Evolutionary conservation across 2,888 invertebrate species (phyloP), one percentile per base, ranked within the genome.

Genomic region (Dilophus febrilis): DNA sequence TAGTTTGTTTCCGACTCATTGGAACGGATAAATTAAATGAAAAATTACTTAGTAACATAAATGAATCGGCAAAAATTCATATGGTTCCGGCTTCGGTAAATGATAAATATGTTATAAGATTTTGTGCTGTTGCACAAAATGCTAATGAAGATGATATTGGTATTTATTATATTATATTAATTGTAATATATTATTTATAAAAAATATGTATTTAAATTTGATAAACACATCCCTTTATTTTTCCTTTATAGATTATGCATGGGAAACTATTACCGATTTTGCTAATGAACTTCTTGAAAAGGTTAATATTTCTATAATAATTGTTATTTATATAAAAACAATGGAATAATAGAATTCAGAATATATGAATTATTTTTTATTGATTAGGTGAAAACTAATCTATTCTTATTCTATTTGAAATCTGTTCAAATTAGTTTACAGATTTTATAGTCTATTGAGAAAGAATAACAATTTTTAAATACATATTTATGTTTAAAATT

Each of bases 1-100:
- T 94, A 43, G 91, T 92, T 1, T 92, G 91, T 57, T 94, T 94
- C 58, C 80, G 91, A 1, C 68, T 91, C 13, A 76, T 78, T 55
- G 87, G 86, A 40, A 60, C 66, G 4, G 77, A 79, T 50, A 80
- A 82, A 51, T 55, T 90, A 38, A 95, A 95, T 58, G 90, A 94
- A 61, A 88, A 87, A 58, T 67, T 97, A 30, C 64, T 97, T 50
- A 87, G 88, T 43, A 74, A 76, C 47, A 88, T 97, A 50, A 97
- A 97, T 56, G 92, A 86, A 43, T 91, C 92, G 4, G 95, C 92
- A 12, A 85, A 84, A 59, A 66, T 97, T 44, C 95, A 97, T 60
- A 95, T 97, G 94, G 94, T 94, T 11, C 94, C 94, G 1, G 87
- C 94, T 1, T 77, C 74, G 34, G 80, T 92, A 16, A 82, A 86